Base-by-base conservation (phyloP, 2,113 vertebrate species). In the Pelusios castaneus region DNA sequence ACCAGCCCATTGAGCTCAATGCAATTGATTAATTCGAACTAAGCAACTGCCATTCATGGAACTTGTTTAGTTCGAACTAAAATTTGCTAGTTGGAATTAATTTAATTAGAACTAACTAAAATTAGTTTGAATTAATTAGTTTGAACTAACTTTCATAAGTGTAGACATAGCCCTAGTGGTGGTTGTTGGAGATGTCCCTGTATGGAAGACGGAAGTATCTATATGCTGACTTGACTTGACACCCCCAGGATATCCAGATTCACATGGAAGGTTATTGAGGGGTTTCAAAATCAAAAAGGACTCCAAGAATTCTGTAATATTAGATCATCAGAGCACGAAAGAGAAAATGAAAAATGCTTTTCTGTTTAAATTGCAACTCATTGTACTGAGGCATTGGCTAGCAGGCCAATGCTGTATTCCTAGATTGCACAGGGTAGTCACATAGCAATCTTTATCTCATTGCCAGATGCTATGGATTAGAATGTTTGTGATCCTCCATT, bases 391-490 rank as follows among this genome's bases (percentile, higher is more conserved):
- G 34, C n/a, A 67, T 25, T 0, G 0, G 6, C 4, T 51, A 55
- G 85, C n/a, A 3, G 13, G 5, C 4, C 17, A 49, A 0, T 41
- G 56, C 0, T 84, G 16, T 6, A 2, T 1, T 34, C 43, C 8
- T 34, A 17, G 3, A 6, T 1, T 85, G 11, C 6, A 45, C 5
- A n/a, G 10, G 34, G 19, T 67, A 34, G 31, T 54, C 19, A 84
- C 10, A 3, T 31, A 19, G 54, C 91, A 87, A 85, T 43, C 0
- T 12, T 70, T 58, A 2, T 54, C 1, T 73, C 5, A 5, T 16
- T 84, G 7, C 4, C 2, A 29, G 31, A 52, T 77, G 5, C 12
- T 67, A 24, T 21, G 41, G 27, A 10, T 29, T 2, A 17, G 34
- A 78, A 56, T 4, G 1, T 5, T 75, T 38, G 34, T 67, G 34